Percentiles rank a stretch among this genome's conserved stretches.
These are phyloP conservation scores for Allacma fusca DNA, from an alignment of 2,888 invertebrate species.

Conservation along the genomic window DNA sequence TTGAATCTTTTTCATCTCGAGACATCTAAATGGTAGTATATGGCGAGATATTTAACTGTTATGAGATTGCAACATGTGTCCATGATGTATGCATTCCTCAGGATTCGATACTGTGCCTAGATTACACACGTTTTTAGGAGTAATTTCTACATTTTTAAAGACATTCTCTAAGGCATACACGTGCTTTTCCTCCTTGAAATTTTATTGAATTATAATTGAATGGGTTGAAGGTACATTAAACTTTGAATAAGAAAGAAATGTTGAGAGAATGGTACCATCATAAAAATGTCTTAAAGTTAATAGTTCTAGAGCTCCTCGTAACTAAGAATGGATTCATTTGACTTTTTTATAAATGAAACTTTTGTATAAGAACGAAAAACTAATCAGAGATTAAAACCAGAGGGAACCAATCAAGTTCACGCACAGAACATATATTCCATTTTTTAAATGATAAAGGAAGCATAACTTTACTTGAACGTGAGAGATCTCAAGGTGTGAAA, in stretches of 20 bases:
- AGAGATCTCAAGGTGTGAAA: constrained; percentile 16
- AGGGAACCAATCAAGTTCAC: background rate
- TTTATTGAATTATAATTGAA: no score
- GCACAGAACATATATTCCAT: constrained; percentile 10
- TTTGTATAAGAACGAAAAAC: background rate
- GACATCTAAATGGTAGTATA: no score
- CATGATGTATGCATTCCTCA: no score
- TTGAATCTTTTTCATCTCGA: no score
- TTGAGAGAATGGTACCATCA: background rate
- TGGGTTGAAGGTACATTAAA: no score
- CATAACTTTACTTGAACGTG: background rate
- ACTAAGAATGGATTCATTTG: background rate
- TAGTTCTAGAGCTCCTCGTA: background rate
- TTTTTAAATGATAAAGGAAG: background rate
- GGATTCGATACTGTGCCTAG: no score
- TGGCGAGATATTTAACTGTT: no score
- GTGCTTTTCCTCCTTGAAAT: no score
- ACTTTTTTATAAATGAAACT: background rate
- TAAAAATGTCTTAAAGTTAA: background rate
- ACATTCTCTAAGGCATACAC: no score
- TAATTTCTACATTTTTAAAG: no score
- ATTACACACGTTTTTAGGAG: no score
- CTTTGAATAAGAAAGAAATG: background rate
- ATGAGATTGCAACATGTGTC: no score
- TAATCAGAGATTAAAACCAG: background rate